Conservation (phyloP, 2,113 vertebrate species). For the Cepphus grylle region DNA sequence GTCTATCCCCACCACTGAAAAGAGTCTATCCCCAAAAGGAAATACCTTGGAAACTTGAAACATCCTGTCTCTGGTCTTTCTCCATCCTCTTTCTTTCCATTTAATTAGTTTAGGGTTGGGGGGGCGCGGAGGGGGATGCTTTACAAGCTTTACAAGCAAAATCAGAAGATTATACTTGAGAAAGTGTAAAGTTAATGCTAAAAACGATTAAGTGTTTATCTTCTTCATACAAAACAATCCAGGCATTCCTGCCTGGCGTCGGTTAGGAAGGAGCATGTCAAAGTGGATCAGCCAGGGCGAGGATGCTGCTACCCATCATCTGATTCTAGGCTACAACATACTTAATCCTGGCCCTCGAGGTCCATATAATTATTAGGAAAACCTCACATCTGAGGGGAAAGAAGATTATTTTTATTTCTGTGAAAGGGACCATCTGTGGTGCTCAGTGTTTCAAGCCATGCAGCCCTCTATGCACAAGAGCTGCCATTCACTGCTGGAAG, state of each 20-base stretch:
- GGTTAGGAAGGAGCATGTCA: neutral
- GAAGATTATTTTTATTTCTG: neutral
- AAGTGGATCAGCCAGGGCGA: neutral
- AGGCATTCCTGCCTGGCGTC: neutral
- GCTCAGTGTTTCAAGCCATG: neutral
- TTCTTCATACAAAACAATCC: neutral
- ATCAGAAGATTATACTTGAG: neutral
- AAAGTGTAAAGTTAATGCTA: neutral
- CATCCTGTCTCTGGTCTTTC: neutral
- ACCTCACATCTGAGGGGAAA: neutral
- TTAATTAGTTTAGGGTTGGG: neutral
- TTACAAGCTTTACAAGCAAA: neutral
- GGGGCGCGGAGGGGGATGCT: neutral
- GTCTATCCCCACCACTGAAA: neutral
- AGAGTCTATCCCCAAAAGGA: neutral
- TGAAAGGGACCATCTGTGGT: rapidly evolving
- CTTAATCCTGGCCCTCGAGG: neutral
- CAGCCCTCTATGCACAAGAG: neutral
- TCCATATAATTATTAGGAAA: neutral
- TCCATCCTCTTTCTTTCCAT: neutral
- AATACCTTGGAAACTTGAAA: neutral
- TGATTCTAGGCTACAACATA: neutral
- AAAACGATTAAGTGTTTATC: neutral
- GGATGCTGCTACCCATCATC: neutral
- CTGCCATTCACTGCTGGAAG: neutral